Evolutionary conservation across 2,888 invertebrate species (phyloP).

Genomic region (Ceramica pisi): DNA sequence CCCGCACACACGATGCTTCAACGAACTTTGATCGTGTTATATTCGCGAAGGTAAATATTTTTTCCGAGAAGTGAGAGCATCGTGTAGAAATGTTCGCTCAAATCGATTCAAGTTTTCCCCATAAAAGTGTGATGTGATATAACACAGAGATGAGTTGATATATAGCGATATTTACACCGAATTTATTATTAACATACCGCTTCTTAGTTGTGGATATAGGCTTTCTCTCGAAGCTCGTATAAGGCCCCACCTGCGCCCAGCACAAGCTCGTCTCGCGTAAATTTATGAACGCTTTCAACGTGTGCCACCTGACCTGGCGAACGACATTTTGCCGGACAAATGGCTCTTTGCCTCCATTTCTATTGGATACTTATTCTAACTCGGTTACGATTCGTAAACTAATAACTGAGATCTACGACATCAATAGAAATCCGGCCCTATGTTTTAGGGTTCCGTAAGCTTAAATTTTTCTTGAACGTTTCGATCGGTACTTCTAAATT

Average conservation of each 20-base stretch:
- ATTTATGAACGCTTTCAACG: slow-evolving; percentile 90
- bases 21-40: slow-evolving; percentile 80
- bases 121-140: slow-evolving; percentile 37
- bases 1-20: slow-evolving; percentile 78
- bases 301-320: slow-evolving; percentile 89
- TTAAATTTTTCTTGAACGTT: neutral
- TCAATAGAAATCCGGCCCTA: slow-evolving; percentile 4
- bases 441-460: slow-evolving; percentile 2
- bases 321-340: slow-evolving; percentile 86
- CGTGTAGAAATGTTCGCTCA: slow-evolving; percentile 39
- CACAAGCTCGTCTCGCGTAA: slow-evolving; percentile 82
- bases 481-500: neutral
- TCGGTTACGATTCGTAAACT: slow-evolving; percentile 46
- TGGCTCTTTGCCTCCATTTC: slow-evolving; percentile 83
- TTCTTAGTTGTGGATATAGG: slow-evolving; percentile 76
- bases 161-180: slow-evolving; percentile 56
- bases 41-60: slow-evolving; percentile 71
- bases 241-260: slow-evolving; percentile 85
- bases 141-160: slow-evolving; percentile 45
- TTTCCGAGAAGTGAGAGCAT: slow-evolving; percentile 52
- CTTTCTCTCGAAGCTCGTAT: slow-evolving; percentile 74
- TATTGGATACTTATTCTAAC: slow-evolving; percentile 80
- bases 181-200: slow-evolving; percentile 69
- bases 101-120: slow-evolving; percentile 40
- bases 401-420: slow-evolving; percentile 26